These are phyloP conservation scores for Semaprochilodus insignis DNA, from an alignment of 2,797 vertebrate genomes.

Conservation along the genomic window DNA sequence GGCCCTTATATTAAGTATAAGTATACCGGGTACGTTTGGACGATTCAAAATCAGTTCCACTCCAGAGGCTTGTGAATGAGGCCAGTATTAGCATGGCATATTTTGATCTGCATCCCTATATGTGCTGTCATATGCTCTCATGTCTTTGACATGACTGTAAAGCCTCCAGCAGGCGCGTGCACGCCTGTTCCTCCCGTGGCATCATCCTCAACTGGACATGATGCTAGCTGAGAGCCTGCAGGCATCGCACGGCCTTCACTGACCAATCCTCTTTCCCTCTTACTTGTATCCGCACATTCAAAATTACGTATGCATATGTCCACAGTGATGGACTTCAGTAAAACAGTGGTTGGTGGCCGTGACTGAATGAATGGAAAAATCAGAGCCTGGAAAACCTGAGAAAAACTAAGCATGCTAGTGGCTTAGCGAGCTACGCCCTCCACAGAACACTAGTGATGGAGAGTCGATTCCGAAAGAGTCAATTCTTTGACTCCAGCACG, in stretches of 20 bases:
- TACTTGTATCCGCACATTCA: background rate
- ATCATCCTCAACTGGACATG: slow-evolving; percentile 17
- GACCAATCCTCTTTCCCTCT: background rate
- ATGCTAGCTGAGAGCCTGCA: slow-evolving; percentile 24
- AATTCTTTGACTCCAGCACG: too few relatives aligned
- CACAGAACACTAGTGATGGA: too few relatives aligned
- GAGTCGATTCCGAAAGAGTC: too few relatives aligned
- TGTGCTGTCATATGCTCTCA: slow-evolving; percentile 18
- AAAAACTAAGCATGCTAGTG: too few relatives aligned
- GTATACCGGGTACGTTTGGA: background rate
- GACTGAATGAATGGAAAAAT: too few relatives aligned
- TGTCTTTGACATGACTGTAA: slow-evolving; percentile 30
- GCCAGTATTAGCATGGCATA: background rate
- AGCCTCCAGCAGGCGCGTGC: slow-evolving; percentile 12
- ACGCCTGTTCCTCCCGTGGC: slow-evolving; percentile 26
- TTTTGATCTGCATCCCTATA: slow-evolving; percentile 13
- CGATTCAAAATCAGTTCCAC: background rate
- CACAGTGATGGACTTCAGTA: background rate
- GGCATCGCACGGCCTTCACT: background rate
- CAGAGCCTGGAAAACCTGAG: too few relatives aligned
- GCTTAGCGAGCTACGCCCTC: too few relatives aligned
- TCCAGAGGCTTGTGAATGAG: slow-evolving; percentile 13
- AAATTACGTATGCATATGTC: background rate
- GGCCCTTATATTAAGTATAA: background rate
- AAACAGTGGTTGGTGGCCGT: background rate